These are phyloP conservation scores for Xenopus borealis DNA, from an alignment of 2,113 vertebrate genomes.

Conservation along the genomic window DNA sequence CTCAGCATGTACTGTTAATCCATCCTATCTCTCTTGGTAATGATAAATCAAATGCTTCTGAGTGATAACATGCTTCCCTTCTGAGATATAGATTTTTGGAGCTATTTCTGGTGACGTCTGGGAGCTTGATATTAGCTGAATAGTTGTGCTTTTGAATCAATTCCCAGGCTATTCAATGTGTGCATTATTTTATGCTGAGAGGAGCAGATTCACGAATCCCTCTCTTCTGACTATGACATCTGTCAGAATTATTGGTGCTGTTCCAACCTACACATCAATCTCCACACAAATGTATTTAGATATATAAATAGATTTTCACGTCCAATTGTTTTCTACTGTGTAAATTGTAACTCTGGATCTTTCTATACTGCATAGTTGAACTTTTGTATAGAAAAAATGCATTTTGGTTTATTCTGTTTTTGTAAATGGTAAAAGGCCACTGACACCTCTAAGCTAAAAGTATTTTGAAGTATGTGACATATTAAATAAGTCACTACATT, in stretches of 20 bases:
- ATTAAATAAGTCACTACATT: too few species aligned
- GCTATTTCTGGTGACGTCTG: conserved; percentile 6
- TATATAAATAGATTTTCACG: too few species aligned
- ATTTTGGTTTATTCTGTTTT: too few species aligned
- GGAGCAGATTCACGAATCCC: not conserved
- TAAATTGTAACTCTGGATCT: too few species aligned
- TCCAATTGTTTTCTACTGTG: too few species aligned
- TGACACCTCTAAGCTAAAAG: too few species aligned
- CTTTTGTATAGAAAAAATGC: too few species aligned
- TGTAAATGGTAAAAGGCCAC: too few species aligned
- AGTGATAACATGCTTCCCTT: conserved; percentile 1
- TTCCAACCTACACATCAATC: not conserved
- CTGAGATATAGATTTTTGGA: conserved; percentile 22
- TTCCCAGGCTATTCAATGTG: not conserved
- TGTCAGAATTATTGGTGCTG: not conserved
- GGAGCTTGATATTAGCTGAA: not conserved
- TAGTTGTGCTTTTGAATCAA: conserved; percentile 4
- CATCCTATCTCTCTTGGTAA: not conserved
- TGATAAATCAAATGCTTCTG: conserved; percentile 29
- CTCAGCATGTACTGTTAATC: not conserved
- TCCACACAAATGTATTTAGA: not conserved
- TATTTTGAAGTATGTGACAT: too few species aligned
- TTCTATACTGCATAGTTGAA: too few species aligned
- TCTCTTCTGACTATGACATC: not conserved
- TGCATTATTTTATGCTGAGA: conserved; percentile 3